Percentiles rank a stretch among this genome's conserved stretches.
Conservation (phyloP, 2,113 vertebrate species). For the Dromiciops gliroides region DNA sequence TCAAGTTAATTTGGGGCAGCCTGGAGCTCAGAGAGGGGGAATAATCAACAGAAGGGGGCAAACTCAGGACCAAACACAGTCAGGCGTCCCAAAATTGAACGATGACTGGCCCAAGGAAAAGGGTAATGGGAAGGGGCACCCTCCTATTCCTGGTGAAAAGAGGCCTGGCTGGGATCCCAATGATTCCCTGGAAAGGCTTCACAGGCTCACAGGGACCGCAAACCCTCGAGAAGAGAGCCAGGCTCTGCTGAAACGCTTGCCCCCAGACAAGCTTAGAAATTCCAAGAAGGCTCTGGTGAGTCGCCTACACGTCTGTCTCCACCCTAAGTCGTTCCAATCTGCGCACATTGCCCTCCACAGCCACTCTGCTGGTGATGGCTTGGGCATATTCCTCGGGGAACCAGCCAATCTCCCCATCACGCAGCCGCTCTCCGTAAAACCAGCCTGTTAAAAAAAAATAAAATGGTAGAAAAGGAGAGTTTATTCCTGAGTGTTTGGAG, state of each 20-base stretch:
- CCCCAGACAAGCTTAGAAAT: background rate
- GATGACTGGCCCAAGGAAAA: too few relatives aligned
- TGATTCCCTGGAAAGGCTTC: background rate
- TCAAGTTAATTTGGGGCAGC: background rate
- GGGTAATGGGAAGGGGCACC: rapidly evolving
- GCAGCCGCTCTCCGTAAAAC: slow-evolving; percentile 90
- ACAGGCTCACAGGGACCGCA: background rate
- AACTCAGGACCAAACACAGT: background rate
- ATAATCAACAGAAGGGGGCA: background rate
- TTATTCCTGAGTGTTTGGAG: background rate
- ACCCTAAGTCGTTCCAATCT: slow-evolving; percentile 93
- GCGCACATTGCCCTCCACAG: slow-evolving; percentile 90
- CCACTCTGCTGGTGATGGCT: slow-evolving; percentile 88
- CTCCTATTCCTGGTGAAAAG: too few relatives aligned
- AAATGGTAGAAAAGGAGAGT: rapidly evolving
- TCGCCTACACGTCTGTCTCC: slow-evolving; percentile 89
- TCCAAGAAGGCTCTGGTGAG: rapidly evolving
- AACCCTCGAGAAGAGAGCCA: background rate
- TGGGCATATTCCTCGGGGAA: slow-evolving; percentile 90
- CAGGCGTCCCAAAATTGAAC: background rate
- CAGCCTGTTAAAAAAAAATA: slow-evolving; percentile 81
- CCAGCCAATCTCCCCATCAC: slow-evolving; percentile 93
- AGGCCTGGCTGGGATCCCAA: rapidly evolving
- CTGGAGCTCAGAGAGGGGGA: background rate
- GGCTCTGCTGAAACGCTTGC: background rate